Conservation (phyloP, 2,888 invertebrate genomes). For the Drosophila stalkeri region DNA sequence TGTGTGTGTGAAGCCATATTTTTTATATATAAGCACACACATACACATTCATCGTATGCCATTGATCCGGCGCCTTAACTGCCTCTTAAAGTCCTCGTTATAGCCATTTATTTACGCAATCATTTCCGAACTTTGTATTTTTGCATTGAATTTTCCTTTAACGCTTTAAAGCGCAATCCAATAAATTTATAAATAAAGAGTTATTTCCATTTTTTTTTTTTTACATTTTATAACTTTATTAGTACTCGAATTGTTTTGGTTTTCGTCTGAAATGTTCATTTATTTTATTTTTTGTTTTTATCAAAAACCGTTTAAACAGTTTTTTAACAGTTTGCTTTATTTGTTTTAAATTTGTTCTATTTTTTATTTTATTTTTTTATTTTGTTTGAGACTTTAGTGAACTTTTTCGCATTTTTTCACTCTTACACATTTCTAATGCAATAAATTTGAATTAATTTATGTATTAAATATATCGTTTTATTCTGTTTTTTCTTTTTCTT, state of each 20-base stretch:
- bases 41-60: slow-evolving; percentile 25
- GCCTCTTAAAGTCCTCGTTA: slow-evolving; percentile 56
- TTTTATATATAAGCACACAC: slow-evolving; percentile 44
- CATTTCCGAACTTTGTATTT: slow-evolving; percentile 37
- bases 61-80: slow-evolving; percentile 57
- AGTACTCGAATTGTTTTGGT: slow-evolving; percentile 69
- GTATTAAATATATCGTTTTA: slow-evolving; percentile 50
- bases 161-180: neutral
- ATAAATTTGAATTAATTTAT: slow-evolving; percentile 65
- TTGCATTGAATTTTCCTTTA: slow-evolving; percentile 5
- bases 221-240: slow-evolving; percentile 73
- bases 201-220: slow-evolving; percentile 14
- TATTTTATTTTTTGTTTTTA: slow-evolving; percentile 17
- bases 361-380: slow-evolving; percentile 23
- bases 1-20: slow-evolving; percentile 51
- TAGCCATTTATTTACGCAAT: slow-evolving; percentile 51
- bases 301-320: slow-evolving; percentile 43
- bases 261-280: slow-evolving; percentile 47
- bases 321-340: slow-evolving; percentile 18
- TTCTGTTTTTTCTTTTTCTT: slow-evolving; percentile 11
- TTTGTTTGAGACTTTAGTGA: slow-evolving; percentile 41
- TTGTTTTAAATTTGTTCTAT: slow-evolving; percentile 42
- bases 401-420: slow-evolving; percentile 32
- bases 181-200: neutral
- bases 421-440: slow-evolving; percentile 68